Evolutionary conservation across 2,888 invertebrate species (phyloP).

Genomic region (Tetrapedia diversipes): DNA sequence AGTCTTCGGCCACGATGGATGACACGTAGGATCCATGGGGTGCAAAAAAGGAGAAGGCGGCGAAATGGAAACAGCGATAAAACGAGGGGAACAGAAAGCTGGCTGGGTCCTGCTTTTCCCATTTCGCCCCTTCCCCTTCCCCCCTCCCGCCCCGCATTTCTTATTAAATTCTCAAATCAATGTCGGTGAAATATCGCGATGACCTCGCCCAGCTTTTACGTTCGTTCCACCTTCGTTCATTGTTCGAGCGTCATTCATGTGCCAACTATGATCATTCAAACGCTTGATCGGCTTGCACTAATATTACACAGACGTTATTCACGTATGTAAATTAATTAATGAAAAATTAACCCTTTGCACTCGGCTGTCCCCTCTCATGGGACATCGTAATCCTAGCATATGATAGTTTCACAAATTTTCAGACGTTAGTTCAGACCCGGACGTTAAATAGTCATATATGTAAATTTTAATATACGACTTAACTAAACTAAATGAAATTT

Average conservation of each 20-base stretch:
- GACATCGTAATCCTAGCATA: too few relatives aligned
- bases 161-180: conserved; percentile 52
- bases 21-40: conserved; percentile 37
- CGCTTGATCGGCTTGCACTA: too few relatives aligned
- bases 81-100: conserved; percentile 15
- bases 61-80: conserved; percentile 56
- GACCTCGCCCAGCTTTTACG: background rate
- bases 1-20: conserved; percentile 49
- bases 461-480: too few relatives aligned
- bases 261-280: too few relatives aligned
- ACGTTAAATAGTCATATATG: too few relatives aligned
- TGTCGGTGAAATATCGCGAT: conserved; percentile 29
- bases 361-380: too few relatives aligned
- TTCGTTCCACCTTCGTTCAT: conserved; percentile 11
- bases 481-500: too few relatives aligned
- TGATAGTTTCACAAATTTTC: too few relatives aligned
- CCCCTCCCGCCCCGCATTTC: background rate
- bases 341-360: too few relatives aligned
- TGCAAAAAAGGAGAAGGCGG: conserved; percentile 28
- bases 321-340: too few relatives aligned
- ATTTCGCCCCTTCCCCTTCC: background rate
- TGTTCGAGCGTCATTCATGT: background rate
- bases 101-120: background rate
- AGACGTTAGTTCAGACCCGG: too few relatives aligned
- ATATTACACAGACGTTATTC: too few relatives aligned